Conservation (phyloP, 1,140 invertebrate genomes). For the Latrodectus geometricus region DNA sequence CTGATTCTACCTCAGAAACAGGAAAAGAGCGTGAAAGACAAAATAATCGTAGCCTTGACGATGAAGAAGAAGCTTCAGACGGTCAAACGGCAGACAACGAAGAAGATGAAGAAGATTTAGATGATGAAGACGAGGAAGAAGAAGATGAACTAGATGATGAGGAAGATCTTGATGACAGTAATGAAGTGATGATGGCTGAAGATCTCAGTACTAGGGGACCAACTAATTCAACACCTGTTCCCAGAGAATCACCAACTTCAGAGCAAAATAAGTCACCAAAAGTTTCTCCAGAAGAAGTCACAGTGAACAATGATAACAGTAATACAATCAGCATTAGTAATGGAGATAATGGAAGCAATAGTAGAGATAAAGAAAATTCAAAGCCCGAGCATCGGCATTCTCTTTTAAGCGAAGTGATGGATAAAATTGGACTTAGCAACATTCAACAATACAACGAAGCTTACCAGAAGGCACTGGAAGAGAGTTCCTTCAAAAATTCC, state of each 20-base stretch:
- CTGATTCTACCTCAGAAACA: constrained; percentile 69
- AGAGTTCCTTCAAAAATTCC: constrained; percentile 69
- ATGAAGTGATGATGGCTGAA: constrained; percentile 78
- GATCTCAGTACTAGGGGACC: constrained; percentile 77
- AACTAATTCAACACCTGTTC: constrained; percentile 31
- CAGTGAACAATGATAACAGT: constrained; percentile 35
- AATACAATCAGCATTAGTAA: constrained; percentile 41
- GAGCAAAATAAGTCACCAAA: constrained; percentile 40
- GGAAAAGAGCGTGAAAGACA: constrained; percentile 16
- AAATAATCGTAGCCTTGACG: constrained; percentile 65
- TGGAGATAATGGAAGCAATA: constrained; percentile 38
- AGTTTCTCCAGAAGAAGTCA: constrained; percentile 18
- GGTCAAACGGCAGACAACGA: constrained; percentile 74
- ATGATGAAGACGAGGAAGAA: constrained; percentile 72
- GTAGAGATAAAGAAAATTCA: constrained; percentile 8
- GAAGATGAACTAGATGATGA: constrained; percentile 62
- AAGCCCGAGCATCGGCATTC: constrained; percentile 42
- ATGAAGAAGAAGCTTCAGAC: constrained; percentile 84
- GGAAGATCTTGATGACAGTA: constrained; percentile 83
- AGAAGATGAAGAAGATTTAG: constrained; percentile 73
- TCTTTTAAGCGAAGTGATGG: constrained; percentile 96
- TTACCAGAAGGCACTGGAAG: constrained; percentile 92
- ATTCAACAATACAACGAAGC: constrained; percentile 96
- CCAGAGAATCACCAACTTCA: constrained; percentile 26
- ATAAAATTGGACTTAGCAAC: constrained; percentile 93